These are phyloP conservation scores for Scolanthus callimorphus DNA, from an alignment of 92 coral and sea anemone species.

Conservation along the genomic window DNA sequence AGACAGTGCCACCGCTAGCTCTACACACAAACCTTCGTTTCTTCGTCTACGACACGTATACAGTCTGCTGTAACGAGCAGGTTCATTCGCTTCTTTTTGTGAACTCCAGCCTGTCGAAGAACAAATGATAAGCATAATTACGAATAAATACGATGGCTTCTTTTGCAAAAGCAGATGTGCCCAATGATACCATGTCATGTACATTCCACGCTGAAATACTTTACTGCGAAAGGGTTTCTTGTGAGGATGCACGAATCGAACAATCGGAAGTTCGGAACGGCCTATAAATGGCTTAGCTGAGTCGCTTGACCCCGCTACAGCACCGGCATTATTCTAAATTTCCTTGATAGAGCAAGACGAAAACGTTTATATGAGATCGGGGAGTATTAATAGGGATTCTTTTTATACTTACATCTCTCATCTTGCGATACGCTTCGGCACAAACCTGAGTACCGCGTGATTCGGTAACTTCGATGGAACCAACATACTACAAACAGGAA, in stretches of 20 bases:
- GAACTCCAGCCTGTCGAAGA: conserved; percentile 44
- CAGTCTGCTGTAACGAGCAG: conserved; percentile 93
- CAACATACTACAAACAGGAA: conserved; percentile 67
- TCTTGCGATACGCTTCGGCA: conserved; percentile 89
- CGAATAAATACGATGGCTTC: not conserved
- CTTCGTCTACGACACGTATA: conserved; percentile 93
- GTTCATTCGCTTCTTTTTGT: conserved; percentile 91
- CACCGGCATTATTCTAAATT: not conserved
- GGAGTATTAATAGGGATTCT: too few species aligned
- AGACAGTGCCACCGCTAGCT: too few species aligned
- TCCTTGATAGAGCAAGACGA: not conserved
- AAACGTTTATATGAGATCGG: too few species aligned
- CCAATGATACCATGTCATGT: too few species aligned
- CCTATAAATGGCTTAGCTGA: too few species aligned
- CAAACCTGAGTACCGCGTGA: conserved; percentile 98
- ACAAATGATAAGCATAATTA: conserved; percentile 3
- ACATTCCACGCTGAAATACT: too few species aligned
- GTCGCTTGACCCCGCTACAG: conserved; percentile 48
- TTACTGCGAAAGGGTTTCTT: too few species aligned
- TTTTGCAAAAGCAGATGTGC: not conserved
- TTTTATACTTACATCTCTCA: conserved; percentile 67
- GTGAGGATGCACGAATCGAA: too few species aligned
- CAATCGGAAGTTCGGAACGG: too few species aligned
- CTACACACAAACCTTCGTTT: conserved; percentile 83
- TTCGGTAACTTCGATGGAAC: conserved; percentile 90